Evolutionary conservation across 2,113 vertebrate genomes (phyloP).

Genomic region (Crotalus tigris): DNA sequence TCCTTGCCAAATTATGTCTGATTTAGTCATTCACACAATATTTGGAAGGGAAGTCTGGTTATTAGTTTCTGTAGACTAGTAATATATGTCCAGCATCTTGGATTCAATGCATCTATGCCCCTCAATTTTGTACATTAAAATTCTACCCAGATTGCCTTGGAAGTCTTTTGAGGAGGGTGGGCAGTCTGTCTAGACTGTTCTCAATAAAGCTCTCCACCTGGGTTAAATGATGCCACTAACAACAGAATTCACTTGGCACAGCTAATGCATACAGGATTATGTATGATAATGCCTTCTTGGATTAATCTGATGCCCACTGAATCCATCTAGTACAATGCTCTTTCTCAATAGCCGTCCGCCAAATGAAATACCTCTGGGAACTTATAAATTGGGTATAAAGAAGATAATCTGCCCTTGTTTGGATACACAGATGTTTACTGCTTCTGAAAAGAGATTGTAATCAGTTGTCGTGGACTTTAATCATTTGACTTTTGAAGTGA

Average conservation of each 20-base stretch:
- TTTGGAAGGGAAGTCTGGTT: not conserved
- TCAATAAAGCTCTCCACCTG: not conserved
- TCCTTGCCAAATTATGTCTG: not conserved
- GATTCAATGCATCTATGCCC: not conserved
- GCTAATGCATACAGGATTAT: not conserved
- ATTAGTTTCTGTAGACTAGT: not conserved
- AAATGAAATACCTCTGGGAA: not conserved
- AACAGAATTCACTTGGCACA: not conserved
- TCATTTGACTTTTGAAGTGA: not conserved
- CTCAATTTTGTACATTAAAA: not conserved
- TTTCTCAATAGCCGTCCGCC: not conserved
- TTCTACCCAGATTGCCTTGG: not conserved
- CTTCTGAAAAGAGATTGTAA: not conserved
- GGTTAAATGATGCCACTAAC: not conserved
- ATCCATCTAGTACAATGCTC: not conserved
- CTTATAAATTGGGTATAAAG: not conserved
- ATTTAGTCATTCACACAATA: not conserved
- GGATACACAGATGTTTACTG: not conserved
- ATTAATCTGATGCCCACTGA: not conserved
- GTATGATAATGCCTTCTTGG: not conserved
- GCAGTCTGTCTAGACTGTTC: not conserved
- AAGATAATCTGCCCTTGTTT: not conserved
- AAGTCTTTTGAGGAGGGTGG: not conserved
- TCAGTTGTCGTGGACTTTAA: not conserved
- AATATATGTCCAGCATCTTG: not conserved